Evolutionary conservation across 2,113 vertebrate species (phyloP).

Genomic region (Sebastes fasciatus): DNA sequence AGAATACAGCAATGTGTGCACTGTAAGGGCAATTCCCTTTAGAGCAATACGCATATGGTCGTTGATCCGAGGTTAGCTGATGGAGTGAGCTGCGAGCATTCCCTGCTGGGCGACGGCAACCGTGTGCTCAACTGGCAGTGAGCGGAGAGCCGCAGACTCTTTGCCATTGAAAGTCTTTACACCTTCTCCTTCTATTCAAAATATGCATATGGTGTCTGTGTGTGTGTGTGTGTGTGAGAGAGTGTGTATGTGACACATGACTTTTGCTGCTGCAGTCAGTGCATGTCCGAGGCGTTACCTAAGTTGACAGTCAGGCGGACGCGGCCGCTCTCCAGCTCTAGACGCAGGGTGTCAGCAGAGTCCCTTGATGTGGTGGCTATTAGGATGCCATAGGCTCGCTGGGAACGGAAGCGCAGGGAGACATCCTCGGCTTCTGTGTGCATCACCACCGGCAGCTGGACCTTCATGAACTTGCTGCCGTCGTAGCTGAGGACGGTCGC

Average conservation of each 20-base stretch:
- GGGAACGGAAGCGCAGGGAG: constrained; percentile 94
- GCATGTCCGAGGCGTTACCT: constrained; percentile 87
- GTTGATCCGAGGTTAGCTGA: constrained; percentile 34
- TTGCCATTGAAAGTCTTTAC: constrained; percentile 96
- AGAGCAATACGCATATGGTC: constrained; percentile 11
- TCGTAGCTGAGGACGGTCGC: constrained; percentile 97
- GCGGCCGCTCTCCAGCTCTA: constrained; percentile 94
- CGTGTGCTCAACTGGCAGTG: constrained; percentile 93
- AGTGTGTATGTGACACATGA: constrained; percentile 13
- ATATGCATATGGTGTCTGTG: constrained; percentile 61
- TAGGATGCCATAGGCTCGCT: constrained; percentile 94
- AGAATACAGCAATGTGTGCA: not conserved
- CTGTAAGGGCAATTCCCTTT: constrained; percentile 4
- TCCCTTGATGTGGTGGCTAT: constrained; percentile 98
- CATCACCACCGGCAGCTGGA: constrained; percentile 97
- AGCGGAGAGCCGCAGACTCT: constrained; percentile 97
- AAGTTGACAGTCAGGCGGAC: constrained; percentile 98
- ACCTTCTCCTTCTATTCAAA: constrained; percentile 86
- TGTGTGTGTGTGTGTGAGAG: not conserved
- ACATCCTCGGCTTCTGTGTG: constrained; percentile 98
- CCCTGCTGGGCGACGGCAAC: constrained; percentile 87
- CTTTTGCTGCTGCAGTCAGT: constrained; percentile 38
- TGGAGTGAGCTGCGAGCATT: constrained; percentile 77
- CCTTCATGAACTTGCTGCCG: constrained; percentile 99
- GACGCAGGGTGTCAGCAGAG: constrained; percentile 93